A percentile compares a stretch with the other conserved stretches of the same genome.
These are phyloP conservation scores for Sebastes cheni DNA, from an alignment of 2,797 vertebrate species.

Conservation along the genomic window DNA sequence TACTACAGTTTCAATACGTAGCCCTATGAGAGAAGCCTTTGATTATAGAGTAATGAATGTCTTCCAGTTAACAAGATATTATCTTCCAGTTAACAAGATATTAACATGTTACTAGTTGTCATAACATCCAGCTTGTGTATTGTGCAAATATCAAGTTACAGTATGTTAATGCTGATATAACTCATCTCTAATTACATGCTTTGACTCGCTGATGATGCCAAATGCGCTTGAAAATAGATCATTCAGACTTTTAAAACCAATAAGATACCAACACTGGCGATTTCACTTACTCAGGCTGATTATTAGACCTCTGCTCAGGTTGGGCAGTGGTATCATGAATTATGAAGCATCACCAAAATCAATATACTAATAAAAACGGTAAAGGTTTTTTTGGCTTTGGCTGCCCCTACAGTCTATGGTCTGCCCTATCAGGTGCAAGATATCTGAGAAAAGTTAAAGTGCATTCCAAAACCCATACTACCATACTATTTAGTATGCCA, in stretches of 20 bases:
- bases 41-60: neutral
- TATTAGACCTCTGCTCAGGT: neutral
- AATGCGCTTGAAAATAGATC: neutral
- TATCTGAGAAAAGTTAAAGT: neutral
- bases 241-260: neutral
- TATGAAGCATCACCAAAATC: neutral
- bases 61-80: neutral
- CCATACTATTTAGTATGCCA: too few relatives aligned
- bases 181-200: neutral
- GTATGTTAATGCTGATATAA: neutral
- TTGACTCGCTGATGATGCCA: neutral
- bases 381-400: neutral
- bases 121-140: neutral
- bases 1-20: neutral
- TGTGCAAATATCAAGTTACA: neutral
- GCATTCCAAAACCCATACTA: too few relatives aligned
- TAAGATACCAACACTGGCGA: neutral
- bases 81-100: neutral
- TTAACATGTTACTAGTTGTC: neutral
- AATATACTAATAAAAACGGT: neutral
- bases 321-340: neutral
- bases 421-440: neutral
- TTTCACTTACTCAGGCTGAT: neutral
- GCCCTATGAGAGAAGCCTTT: neutral
- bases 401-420: too few relatives aligned